A percentile compares a stretch with the other conserved stretches of the same genome.
These are phyloP conservation scores for Dasyprocta punctata DNA, from an alignment of 2,113 vertebrate genomes.

Conservation along the genomic window DNA sequence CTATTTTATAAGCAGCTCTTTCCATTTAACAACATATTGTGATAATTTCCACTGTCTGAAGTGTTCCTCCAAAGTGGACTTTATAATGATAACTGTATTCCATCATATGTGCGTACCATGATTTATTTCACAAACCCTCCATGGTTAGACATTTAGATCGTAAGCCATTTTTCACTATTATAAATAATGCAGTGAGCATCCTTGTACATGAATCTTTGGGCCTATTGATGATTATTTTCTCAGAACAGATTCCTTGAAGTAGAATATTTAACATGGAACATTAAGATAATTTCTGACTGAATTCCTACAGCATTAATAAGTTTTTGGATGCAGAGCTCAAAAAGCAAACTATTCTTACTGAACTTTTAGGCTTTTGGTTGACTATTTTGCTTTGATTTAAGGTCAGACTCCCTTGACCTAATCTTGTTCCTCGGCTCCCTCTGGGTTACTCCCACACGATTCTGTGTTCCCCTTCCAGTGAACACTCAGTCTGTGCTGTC, in stretches of 20 bases:
- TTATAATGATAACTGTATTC: conserved; percentile 22
- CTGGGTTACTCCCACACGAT: neutral
- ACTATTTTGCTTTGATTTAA: neutral
- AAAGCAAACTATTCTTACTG: neutral
- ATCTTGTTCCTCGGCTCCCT: neutral
- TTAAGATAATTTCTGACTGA: conserved; percentile 59
- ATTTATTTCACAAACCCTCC: conserved; percentile 45
- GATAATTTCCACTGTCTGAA: conserved; percentile 42
- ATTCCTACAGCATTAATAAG: conserved; percentile 36
- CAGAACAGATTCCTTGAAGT: conserved; percentile 43
- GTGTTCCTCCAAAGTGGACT: conserved; percentile 21
- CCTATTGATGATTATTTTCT: conserved; percentile 59
- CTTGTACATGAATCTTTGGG: conserved; percentile 50
- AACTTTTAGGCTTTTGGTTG: neutral
- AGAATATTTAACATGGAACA: conserved; percentile 52
- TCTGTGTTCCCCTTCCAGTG: neutral
- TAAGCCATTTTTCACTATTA: conserved; percentile 56
- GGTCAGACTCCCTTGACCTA: neutral
- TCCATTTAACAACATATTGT: conserved; percentile 43
- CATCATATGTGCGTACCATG: neutral
- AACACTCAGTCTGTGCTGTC: neutral
- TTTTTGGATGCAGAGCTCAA: conserved; percentile 32
- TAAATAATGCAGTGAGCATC: conserved; percentile 69
- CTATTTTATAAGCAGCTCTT: conserved; percentile 31
- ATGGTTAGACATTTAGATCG: conserved; percentile 13